Percentiles rank a stretch among this genome's conserved stretches.
Conservation (phyloP, 2,797 vertebrate species). For the Serranus cabrilla region DNA sequence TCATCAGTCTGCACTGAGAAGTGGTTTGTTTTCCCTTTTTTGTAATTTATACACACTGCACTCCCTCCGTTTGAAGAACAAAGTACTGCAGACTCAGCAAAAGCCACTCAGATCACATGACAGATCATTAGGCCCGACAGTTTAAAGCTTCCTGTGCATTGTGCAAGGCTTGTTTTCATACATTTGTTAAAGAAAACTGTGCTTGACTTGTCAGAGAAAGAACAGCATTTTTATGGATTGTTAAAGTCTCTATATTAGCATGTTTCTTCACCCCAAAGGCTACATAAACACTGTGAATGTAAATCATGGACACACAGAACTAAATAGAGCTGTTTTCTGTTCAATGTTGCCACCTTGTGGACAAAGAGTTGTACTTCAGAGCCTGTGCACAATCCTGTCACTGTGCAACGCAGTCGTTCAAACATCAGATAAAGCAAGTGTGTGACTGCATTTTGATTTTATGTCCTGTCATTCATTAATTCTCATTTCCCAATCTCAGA, state of each 20-base stretch:
- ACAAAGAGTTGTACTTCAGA: conserved; percentile 23
- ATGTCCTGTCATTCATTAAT: background rate
- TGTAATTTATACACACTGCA: conserved; percentile 32
- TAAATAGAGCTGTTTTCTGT: conserved; percentile 10
- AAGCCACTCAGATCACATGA: conserved; percentile 73
- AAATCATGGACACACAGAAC: background rate
- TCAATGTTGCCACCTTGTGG: conserved; percentile 73
- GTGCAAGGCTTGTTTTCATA: conserved; percentile 43
- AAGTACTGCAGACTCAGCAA: conserved; percentile 73
- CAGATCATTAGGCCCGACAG: conserved; percentile 55
- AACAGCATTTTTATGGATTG: background rate
- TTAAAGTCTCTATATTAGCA: background rate
- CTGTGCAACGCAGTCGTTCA: background rate
- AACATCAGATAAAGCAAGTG: background rate
- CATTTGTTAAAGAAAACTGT: background rate
- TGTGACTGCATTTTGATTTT: too few relatives aligned
- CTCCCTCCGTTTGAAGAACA: conserved; percentile 61
- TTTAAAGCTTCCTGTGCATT: conserved; percentile 66
- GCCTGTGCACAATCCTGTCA: background rate
- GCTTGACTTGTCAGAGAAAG: background rate
- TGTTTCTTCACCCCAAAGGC: background rate
- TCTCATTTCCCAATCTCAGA: conserved; percentile 4
- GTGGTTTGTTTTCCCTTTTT: conserved; percentile 11
- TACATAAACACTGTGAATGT: background rate
- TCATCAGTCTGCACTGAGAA: background rate